Evolutionary conservation across 2,113 vertebrate species (phyloP), one percentile per base, ranked within the genome.

Genomic region (Leiothrix lutea): DNA sequence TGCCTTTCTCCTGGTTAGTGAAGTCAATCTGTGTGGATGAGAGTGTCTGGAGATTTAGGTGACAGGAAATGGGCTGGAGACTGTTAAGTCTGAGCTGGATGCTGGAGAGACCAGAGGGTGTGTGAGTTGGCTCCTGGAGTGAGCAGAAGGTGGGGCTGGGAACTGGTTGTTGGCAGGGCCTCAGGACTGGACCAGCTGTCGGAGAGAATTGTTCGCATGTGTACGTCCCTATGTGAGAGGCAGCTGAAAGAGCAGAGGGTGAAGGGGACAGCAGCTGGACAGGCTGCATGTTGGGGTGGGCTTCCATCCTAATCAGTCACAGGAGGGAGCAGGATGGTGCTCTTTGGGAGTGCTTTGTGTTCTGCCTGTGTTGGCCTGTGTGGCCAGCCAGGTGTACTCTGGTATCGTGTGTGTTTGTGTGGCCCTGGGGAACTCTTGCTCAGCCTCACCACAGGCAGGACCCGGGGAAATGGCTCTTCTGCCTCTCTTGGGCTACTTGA

Each of bases 391-490:
- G 11, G 8, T 25, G 22, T 16, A 8, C 18, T 38, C 60, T 1
- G 0, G 9, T 5, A 51, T 1, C 0, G 0, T 4, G 3, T 19
- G 19, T 9, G 14, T 14, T 64, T 47, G 12, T 53, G 24, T 51
- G 65, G 35, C 29, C 48, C 2, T 31, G 21, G 51, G 51, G 6
- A 24, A 8, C 6, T 12, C 26, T 18, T 23, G 28, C 38, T 78
- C 44, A 72, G 28, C 65, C n/a, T 44, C 24, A 14, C 18, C 45
- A 38, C 11, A 12, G 40, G 50, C 61, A 70, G 40, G 15, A 38
- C 50, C 11, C 9, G 9, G 13, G 33, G 33, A 61, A 70, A 51
- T 9, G 22, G 35, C 1, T 21, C 20, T 54, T 57, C 38, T 9
- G 12, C 11, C 36, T 36, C 29, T 40, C 42, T 53, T 42, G 48